Evolutionary conservation across 2,797 vertebrate genomes (phyloP).

Genomic region (Dromococcyx pavoninus): DNA sequence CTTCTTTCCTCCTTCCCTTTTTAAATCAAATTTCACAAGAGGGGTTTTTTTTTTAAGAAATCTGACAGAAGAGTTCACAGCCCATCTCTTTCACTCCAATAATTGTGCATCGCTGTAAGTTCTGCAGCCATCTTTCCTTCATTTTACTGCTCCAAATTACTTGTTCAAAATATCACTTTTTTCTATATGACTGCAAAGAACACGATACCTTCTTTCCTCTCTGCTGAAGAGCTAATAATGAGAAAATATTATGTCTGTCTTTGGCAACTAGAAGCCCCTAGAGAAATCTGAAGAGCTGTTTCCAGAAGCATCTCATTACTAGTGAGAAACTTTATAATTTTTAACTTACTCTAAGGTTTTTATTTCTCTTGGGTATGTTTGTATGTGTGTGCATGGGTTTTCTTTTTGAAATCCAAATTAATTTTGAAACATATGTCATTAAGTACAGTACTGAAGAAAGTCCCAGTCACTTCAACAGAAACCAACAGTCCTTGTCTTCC

Average conservation of each 20-base stretch:
- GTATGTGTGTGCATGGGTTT: neutral
- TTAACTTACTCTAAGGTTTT: conserved; percentile 55
- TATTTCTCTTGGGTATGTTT: conserved; percentile 10
- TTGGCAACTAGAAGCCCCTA: conserved; percentile 66
- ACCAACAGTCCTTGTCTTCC: neutral
- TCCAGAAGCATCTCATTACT: conserved; percentile 69
- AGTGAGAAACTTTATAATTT: conserved; percentile 62
- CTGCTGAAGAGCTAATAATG: conserved; percentile 74
- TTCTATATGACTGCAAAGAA: conserved; percentile 62
- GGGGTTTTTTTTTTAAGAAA: conserved; percentile 32
- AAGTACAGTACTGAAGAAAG: neutral
- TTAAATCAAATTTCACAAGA: conserved; percentile 54
- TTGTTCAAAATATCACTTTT: conserved; percentile 60
- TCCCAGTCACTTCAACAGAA: neutral
- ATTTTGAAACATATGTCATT: conserved; percentile 5
- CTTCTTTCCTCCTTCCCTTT: neutral
- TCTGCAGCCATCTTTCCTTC: conserved; percentile 30
- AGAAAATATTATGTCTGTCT: conserved; percentile 76
- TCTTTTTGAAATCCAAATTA: conserved; percentile 35
- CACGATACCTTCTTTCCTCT: conserved; percentile 32
- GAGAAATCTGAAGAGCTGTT: conserved; percentile 71
- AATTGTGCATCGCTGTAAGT: conserved; percentile 46
- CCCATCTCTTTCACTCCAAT: conserved; percentile 25
- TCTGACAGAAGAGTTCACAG: conserved; percentile 25
- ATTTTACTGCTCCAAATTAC: conserved; percentile 60